Evolutionary conservation across 1,140 invertebrate genomes (phyloP), one percentile per base, ranked within the genome.

Genomic region (Arctopsyche grandis): DNA sequence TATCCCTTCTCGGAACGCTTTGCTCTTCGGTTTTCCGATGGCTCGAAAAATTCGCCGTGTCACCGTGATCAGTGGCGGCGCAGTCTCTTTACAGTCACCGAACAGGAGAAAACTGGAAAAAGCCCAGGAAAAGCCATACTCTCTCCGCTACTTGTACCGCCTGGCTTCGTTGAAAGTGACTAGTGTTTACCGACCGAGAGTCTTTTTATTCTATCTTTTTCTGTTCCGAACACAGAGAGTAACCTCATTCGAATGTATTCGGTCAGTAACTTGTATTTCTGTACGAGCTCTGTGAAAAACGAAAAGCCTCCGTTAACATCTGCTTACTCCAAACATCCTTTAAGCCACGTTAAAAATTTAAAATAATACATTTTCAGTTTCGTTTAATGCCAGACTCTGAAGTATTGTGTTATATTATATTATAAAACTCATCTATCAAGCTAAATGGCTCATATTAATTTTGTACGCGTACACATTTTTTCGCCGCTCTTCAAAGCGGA

Each of bases 111-210:
- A 38, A 14, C 16, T 60, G 14, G 56, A 21, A 60, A 60, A 60
- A 60, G n/a, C 21, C 19, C 56, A 19, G 56, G 48, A 19, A 60
- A 60, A 60, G 21, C 56, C 69, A 14, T 19, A 21, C 46, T 29
- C 52, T 60, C n/a, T 12, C 19, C 48, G 14, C 69, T 29, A 38
- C 29, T 38, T 38, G 1, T 1, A 7, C 29, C 29, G 29, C 7
- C 29, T 38, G 38, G 69, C 9, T n/a, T 7, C 73, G 48, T n/a
- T 75, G 52, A 48, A 75, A 48, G 73, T 60, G 73, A 75, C 73
- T 75, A 26, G 73, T 75, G 73, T 75, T 75, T 75, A 75, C 73
- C 73, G 73, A 56, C 29, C 19, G 29, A 29, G 52, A 44, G 10
- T 21, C 73, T 75, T 60, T 73, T 75, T 56, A 19, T 75, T 14